Base-by-base conservation (phyloP, 1,140 invertebrate species). In the Atta colombica region DNA sequence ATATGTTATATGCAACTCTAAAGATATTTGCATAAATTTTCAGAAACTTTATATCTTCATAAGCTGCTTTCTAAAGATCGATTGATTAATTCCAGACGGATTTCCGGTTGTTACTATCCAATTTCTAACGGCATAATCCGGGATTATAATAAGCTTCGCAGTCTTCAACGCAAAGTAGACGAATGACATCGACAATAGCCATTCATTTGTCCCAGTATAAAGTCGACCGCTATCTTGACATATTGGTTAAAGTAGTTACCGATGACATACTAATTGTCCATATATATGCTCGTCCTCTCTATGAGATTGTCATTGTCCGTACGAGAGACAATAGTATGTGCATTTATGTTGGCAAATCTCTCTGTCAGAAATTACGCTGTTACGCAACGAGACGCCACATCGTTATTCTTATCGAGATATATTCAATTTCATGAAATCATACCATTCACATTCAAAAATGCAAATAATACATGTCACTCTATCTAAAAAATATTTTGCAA, bases 211-310 rank as follows among this genome's bases (percentile, higher is more conserved):
- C 69, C 87, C 25, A 72, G 78, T 89, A 81, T 81, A 71, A 89
- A 89, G 84, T 87, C 78, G 84, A 81, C 84, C 87, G 88, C 69
- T 81, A 84, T 88, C 85, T 89, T 89, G 88, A 90, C 85, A 84
- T 72, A 78, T 90, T 90, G 87, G 88, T 89, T 84, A 82, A 90
- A 87, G 60, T 75, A 86, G 66, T 89, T 90, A 89, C 66, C 89
- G 77, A 45, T 82, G 28, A 77, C 61, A 39, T 58, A 74, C 72
- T 90, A 90, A 90, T 90, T 89, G 82, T 78, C 78, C 39, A 71
- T 81, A 65, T 65, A n/a, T 71, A 55, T 53, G 28, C 63, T 58
- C 77, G 82, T 74, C 65, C 80, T 60, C 72, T 18, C 55, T 45
- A 45, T 25, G 7, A 72, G 53, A 51, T 55, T 55, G 61, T 84